Conservation (phyloP, 37 sponge, comb jelly and placozoan species). For the Theonella swinhoei region DNA sequence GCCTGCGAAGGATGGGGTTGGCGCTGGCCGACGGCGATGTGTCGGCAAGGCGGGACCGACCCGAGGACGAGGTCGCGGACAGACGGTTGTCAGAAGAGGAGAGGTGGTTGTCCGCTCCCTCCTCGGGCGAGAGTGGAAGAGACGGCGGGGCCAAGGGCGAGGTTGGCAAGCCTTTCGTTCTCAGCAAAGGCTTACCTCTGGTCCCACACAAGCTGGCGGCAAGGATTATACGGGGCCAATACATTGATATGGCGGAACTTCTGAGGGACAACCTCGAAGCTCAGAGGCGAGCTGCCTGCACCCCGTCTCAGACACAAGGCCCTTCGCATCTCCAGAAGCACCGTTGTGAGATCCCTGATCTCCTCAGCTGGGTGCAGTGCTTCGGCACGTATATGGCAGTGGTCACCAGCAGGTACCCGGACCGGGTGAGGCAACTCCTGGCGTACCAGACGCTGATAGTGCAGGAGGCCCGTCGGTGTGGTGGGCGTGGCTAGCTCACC, state of each 20-base stretch:
- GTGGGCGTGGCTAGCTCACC: slow-evolving; percentile 1
- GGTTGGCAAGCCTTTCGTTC: slow-evolving; percentile 7
- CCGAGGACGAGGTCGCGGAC: too few relatives aligned
- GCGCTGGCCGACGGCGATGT: too few relatives aligned
- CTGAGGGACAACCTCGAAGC: slow-evolving; percentile 23
- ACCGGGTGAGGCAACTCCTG: background rate
- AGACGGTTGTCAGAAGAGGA: too few relatives aligned
- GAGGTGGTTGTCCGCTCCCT: too few relatives aligned
- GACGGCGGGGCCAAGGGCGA: background rate
- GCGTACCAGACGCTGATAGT: slow-evolving; percentile 22
- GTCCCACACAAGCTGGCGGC: slow-evolving; percentile 21
- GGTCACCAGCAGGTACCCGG: slow-evolving; percentile 1
- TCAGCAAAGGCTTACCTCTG: slow-evolving; percentile 8
- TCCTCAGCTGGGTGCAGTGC: slow-evolving; percentile 28
- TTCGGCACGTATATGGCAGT: slow-evolving; percentile 11
- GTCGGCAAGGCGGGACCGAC: too few relatives aligned
- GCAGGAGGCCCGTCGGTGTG: slow-evolving; percentile 6
- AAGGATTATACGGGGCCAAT: slow-evolving; percentile 2
- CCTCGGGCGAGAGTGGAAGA: too few relatives aligned
- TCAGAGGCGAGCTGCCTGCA: background rate
- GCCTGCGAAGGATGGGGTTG: too few relatives aligned
- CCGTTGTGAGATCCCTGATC: slow-evolving; percentile 5
- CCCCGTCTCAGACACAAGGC: background rate
- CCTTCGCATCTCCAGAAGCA: background rate
- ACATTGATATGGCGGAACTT: slow-evolving; percentile 6